Conservation (phyloP, 2,797 vertebrate species). For the Poeciliopsis presidionis region DNA sequence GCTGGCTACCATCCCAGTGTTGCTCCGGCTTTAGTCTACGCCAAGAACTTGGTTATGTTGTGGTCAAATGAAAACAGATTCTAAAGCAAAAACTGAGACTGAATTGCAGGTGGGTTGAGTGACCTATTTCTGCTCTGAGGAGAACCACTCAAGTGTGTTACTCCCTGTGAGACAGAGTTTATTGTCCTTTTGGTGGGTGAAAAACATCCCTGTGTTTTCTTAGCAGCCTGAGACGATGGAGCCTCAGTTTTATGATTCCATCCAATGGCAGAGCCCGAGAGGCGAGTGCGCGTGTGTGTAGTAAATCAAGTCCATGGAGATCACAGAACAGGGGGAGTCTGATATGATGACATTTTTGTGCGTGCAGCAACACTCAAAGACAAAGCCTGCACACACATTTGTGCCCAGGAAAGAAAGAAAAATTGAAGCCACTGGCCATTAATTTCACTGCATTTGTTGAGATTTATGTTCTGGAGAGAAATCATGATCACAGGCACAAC, state of each 20-base stretch:
- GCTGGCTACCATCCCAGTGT: slow-evolving; percentile 46
- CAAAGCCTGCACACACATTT: slow-evolving; percentile 6
- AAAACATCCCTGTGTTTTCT: slow-evolving; percentile 67
- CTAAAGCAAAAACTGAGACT: slow-evolving; percentile 19
- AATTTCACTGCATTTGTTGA: slow-evolving; percentile 64
- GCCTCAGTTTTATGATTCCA: slow-evolving; percentile 66
- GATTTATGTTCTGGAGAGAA: slow-evolving; percentile 58
- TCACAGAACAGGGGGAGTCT: slow-evolving; percentile 31
- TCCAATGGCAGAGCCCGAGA: slow-evolving; percentile 46
- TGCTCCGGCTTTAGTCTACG: slow-evolving; percentile 16
- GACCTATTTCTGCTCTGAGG: slow-evolving; percentile 32
- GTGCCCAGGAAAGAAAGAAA: neutral
- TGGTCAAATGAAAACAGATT: slow-evolving; percentile 41
- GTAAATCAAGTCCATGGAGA: slow-evolving; percentile 63
- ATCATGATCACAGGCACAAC: slow-evolving; percentile 47
- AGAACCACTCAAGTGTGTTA: slow-evolving; percentile 54
- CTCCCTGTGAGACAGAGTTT: slow-evolving; percentile 56
- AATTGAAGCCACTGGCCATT: slow-evolving; percentile 58
- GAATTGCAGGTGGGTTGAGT: slow-evolving; percentile 43
- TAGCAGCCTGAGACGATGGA: slow-evolving; percentile 45
- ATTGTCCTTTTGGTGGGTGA: slow-evolving; percentile 65
- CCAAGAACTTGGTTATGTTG: slow-evolving; percentile 28
- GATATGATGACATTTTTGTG: slow-evolving; percentile 17
- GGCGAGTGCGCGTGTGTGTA: slow-evolving; percentile 8
- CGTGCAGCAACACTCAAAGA: slow-evolving; percentile 31